Base-by-base conservation (phyloP, 30 jellyfish, hydroid and myxozoan genomes). In the Turritopsis rubra region DNA sequence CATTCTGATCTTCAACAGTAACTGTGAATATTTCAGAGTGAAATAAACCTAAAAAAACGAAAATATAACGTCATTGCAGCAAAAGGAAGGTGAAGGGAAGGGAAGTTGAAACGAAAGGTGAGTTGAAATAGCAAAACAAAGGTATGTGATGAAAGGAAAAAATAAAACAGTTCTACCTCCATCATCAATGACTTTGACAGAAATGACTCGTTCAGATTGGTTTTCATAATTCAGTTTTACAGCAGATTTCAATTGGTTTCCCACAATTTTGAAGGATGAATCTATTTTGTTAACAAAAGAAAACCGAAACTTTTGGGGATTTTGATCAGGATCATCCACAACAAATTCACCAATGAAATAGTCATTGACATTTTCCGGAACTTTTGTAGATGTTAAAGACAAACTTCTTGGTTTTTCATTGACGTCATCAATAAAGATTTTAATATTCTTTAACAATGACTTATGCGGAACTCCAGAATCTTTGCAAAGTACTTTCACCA, bases 331-430 rank as follows among this genome's bases (percentile, higher is more conserved):
- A 72, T 89, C 96, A 1, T 79, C 26, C 21, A 77, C 94, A 20
- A 65, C 84, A 8, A 89, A 70, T 28, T 79, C 79, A 5, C 96
- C 96, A 66, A 89, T 85, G 19, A 73, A 18, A 27, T 77, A 84
- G 0, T 85, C 70, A 1, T 66, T 82, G 18, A 28, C 75, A 53
- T 89, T 89, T 52, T 89, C 96, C 19, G 88, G 75, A 18, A 85
- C 94, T 18, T 73, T 27, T 18, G 81, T 74, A 30, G 70, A 21
- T 1, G 96, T 52, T 17, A 24, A 17, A n/a, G 30, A 53, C 22
- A 89, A 75, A 41, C 89, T 53, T 1, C 88, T 75, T 21, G 97
- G 97, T 24, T 88, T 85, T 84, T 90, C 97, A 84, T 90, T 90
- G 27, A 90, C 89, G 68, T 89, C 95, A 52, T 28, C 85, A 21